Conservation (phyloP, 1,140 invertebrate genomes). For the Sipha flava region DNA sequence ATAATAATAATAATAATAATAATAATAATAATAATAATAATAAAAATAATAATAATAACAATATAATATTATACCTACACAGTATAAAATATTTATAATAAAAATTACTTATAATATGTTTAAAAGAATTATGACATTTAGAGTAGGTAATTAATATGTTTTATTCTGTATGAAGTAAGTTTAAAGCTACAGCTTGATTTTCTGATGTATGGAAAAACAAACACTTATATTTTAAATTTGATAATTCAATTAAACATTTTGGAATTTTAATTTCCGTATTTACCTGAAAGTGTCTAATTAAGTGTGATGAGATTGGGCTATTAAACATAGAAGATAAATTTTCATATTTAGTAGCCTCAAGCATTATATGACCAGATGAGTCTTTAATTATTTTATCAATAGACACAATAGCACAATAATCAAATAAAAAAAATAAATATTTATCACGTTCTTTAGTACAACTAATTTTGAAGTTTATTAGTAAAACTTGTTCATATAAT, state of each 20-base stretch:
- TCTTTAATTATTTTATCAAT: background rate
- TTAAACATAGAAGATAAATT: background rate
- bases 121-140: too few relatives aligned
- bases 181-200: background rate
- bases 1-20: too few relatives aligned
- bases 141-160: background rate
- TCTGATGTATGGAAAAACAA: background rate
- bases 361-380: background rate
- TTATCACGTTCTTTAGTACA: background rate
- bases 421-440: background rate
- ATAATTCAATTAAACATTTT: background rate
- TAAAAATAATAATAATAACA: too few relatives aligned
- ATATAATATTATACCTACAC: too few relatives aligned
- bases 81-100: too few relatives aligned
- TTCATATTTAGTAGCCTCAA: background rate
- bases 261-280: background rate
- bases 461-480: background rate
- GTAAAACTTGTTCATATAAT: background rate
- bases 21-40: too few relatives aligned
- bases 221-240: background rate
- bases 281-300: background rate
- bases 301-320: background rate
- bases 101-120: too few relatives aligned
- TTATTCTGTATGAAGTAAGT: background rate
- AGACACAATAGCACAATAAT: background rate